Base-by-base conservation (phyloP, 2,888 invertebrate species). In the Hydriomena furcata region DNA sequence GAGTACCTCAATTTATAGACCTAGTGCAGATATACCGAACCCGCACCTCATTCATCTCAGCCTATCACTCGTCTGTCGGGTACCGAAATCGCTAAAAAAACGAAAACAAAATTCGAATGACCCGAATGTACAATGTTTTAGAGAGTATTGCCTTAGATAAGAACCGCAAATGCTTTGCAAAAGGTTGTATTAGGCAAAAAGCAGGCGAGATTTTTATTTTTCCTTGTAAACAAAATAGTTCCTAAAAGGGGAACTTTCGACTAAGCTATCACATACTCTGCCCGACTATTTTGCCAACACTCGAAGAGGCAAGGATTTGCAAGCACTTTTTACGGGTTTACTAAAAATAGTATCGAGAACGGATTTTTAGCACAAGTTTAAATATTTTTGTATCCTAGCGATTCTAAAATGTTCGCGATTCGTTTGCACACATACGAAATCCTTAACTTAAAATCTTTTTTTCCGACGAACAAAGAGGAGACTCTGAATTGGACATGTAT, bases 261-360 rank as follows among this genome's bases (percentile, higher is more conserved):
- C 79, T 76, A 79, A 84, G 78, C 82, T 80, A 82, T 84, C 82
- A 75, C 79, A 80, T 68, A 73, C 75, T 79, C 71, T 63, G 71
- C 67, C 73, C 76, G 70, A 78, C 82, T 84, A 82, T 81, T 83
- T 76, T 66, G 75, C 76, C 73, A 73, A 82, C 78, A 78, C 76
- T 72, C 72, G 27, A 13, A 66, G 55, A 69, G 71, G 69, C 69
- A 68, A 74, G 82, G 81, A 82, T 84, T 82, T 82, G 76, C 76
- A 73, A 79, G 71, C 74, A 78, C 80, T 82, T 84, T 82, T 84
- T 84, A 82, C 74, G 65, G 55, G 60, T 61, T 65, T 61, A 66
- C 73, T 73, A 69, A 76, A 66, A 80, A 80, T 76, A 77, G 65
- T 64, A 63, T 59, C 52, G 52, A 47, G 61, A 56, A 57, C 51